Base-by-base conservation (phyloP, 2,888 invertebrate species). In the Diploptera punctata region DNA sequence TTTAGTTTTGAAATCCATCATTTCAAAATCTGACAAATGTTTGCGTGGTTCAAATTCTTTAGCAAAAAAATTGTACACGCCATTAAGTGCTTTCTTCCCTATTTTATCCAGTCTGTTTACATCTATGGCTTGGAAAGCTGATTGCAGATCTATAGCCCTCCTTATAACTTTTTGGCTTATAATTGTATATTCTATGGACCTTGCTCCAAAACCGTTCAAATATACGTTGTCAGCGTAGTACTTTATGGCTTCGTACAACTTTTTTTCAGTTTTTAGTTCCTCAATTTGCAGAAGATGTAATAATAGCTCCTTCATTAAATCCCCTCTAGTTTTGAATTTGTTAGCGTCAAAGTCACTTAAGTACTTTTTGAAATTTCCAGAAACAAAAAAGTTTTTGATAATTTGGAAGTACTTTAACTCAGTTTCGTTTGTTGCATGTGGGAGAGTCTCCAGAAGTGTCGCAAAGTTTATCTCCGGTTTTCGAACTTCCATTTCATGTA, bases 211-310 rank as follows among this genome's bases (percentile, higher is more conserved):
- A 1, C 68, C 68, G 33, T 68, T 33, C 10, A 33, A 10, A 16
- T 68, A 54, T 4, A 68, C 68, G 4, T 68, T 68, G 33, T 33
- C 54, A 13, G 16, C 31, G 33, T 31, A 68, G 21, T 68, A 68
- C 5, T 68, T 7, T 7, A 68, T 19, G 3, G 68, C n/a, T 3
- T 7, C 10, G 9, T 19, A 1, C 33, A 68, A 3, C 4, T 33
- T 33, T 2, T 33, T 10, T 10, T 52, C 33, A 13, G 16, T 18
- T 16, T 68, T 33, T 2, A 49, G 4, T 31, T 33, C 24, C 1
- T 29, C 13, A 0, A 31, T 2, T 9, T 7, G 29, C 1, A 33
- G 33, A 24, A 68, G 49, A 18, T 33, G 31, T 3, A 16, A 16
- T 19, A 68, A 33, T 21, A 21, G 31, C 1, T 54, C 31, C n/a